A percentile compares a stretch with the other conserved stretches of the same genome.
Evolutionary conservation across 2,113 vertebrate species (phyloP).

Genomic region (Sciurus niger): DNA sequence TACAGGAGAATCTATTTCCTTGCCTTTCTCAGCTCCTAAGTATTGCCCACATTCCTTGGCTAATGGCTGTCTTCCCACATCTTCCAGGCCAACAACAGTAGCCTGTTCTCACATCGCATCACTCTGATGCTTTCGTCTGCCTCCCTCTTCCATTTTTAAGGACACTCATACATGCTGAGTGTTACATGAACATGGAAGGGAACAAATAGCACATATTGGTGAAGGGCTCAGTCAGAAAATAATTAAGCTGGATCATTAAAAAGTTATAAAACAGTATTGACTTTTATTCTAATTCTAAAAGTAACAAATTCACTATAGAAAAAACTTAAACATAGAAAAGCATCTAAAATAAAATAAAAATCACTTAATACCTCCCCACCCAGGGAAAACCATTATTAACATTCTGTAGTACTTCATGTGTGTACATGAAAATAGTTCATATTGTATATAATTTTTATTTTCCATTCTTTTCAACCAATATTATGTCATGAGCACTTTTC

Average conservation of each 20-base stretch:
- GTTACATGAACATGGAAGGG: background rate
- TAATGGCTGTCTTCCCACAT: background rate
- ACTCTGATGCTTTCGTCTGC: background rate
- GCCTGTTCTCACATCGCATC: background rate
- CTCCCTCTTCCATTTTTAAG: background rate
- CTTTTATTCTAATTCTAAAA: background rate
- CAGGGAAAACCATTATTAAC: background rate
- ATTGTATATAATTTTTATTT: background rate
- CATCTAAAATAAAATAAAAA: slow-evolving; percentile 23
- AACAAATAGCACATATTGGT: background rate
- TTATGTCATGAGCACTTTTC: background rate
- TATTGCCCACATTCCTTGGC: background rate
- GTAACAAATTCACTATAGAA: background rate
- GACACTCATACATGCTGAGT: background rate
- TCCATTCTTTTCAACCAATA: background rate
- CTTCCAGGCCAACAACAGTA: background rate
- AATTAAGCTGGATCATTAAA: background rate
- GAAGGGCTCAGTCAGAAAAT: background rate
- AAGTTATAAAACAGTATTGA: background rate
- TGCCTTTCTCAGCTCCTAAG: background rate
- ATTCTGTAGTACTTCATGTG: background rate
- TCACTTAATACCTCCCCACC: background rate
- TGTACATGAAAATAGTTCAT: background rate
- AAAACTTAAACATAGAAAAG: slow-evolving; percentile 7
- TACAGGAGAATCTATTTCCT: background rate